Evolutionary conservation across 2,113 vertebrate species (phyloP), one percentile per base, ranked within the genome.

Genomic region (Nyctibius bracteatus): DNA sequence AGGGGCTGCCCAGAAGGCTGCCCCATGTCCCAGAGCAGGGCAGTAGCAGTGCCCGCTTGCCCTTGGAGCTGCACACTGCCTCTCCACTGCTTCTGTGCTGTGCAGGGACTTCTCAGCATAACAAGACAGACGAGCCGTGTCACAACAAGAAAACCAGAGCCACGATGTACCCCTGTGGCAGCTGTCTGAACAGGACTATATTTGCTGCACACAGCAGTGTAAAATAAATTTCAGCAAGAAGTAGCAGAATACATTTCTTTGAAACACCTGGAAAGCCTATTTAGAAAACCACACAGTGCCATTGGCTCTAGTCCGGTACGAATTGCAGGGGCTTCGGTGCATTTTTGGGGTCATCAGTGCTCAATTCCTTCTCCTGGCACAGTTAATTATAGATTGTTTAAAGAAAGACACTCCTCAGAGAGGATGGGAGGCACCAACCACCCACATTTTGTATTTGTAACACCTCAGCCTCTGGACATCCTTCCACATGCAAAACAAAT

Each of bases 11-110:
- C 25, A 4, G 13, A 33, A 66, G 33, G 18, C 39, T 37, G 37
- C 21, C 31, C 31, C 5, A 1, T 31, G 65, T 25, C 67, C n/a
- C 59, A 22, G 28, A 41, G 28, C n/a, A 63, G 54, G 6, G 24
- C 39, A 49, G 21, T 12, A 79, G 16, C 20, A 51, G 5, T 39
- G 44, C 25, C 35, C 14, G 2, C 33, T 67, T 61, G 31, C 24
- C 43, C 23, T 24, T 16, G 24, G 20, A 47, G n/a, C 46, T 54
- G 25, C 39, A 33, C 5, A 8, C 28, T 2, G 0, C 46, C 39
- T 44, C 55, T 81, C 46, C 0, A 0, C 14, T 1, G 1, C 15
- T 19, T 28, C 47, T 62, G 17, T 54, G 71, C 23, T 2, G 0
- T 23, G 21, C 31, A 81, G 52, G 33, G 39, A 33, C 33, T 41